Conservation (phyloP, 2,797 vertebrate species). For the Capromys pilorides region DNA sequence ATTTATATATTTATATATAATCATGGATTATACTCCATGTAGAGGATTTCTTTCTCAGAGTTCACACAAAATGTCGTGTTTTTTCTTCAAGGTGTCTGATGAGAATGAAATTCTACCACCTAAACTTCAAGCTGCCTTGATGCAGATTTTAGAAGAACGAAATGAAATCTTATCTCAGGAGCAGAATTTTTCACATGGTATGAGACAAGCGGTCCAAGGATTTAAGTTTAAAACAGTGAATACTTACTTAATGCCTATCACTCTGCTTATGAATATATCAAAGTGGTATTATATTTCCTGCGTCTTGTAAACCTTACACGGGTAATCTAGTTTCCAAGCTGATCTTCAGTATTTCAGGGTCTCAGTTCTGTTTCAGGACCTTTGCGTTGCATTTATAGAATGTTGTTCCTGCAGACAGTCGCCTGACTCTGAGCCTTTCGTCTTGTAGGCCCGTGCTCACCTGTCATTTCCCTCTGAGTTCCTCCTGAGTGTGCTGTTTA, state of each 20-base stretch:
- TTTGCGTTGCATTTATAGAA: not conserved
- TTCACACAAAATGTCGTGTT: constrained; percentile 15
- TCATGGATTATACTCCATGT: not conserved
- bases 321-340: not conserved
- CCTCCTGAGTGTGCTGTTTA: not conserved
- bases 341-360: not conserved
- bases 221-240: not conserved
- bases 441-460: not conserved
- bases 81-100: constrained; percentile 90
- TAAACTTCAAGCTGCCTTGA: constrained; percentile 96
- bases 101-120: constrained; percentile 97
- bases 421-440: not conserved
- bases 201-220: not conserved
- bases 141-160: constrained; percentile 94
- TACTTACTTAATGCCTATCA: not conserved
- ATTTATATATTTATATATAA: not conserved
- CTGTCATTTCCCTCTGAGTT: not conserved
- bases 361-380: not conserved
- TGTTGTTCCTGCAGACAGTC: not conserved
- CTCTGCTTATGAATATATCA: not conserved
- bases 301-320: not conserved
- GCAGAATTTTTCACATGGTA: constrained; percentile 84
- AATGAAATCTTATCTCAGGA: constrained; percentile 91
- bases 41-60: not conserved
- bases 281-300: not conserved